phyloP scores from a whole-genome alignment of 2,888 invertebrate species.

The Sarcophaga caerulescens region DNA sequence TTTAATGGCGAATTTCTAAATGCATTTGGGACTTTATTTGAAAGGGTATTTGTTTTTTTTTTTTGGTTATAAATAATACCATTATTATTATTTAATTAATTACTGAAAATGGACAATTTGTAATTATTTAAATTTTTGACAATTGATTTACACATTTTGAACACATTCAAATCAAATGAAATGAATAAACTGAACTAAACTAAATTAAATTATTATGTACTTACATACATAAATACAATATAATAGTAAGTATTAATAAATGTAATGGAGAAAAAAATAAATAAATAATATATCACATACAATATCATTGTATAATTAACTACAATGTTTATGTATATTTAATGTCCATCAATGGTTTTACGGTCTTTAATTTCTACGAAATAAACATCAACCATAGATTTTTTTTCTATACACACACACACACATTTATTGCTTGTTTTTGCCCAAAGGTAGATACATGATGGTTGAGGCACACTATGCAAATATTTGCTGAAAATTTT shows the following conservation, averaged over 20 bases:
- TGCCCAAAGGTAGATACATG: too few relatives aligned
- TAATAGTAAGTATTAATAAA: not conserved
- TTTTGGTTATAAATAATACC: too few relatives aligned
- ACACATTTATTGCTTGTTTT: too few relatives aligned
- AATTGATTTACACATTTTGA: conserved; percentile 15
- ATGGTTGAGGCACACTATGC: too few relatives aligned
- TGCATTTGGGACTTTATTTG: too few relatives aligned
- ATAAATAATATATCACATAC: not conserved
- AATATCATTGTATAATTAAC: not conserved
- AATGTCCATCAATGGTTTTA: not conserved
- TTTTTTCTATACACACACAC: too few relatives aligned
- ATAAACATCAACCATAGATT: too few relatives aligned
- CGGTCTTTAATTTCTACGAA: too few relatives aligned
- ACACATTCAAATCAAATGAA: conserved; percentile 24
- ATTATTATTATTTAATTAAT: too few relatives aligned
- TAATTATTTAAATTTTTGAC: not conserved
- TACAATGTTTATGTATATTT: not conserved
- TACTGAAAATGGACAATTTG: not conserved
- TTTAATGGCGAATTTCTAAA: too few relatives aligned
- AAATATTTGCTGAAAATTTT: too few relatives aligned
- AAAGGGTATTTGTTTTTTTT: too few relatives aligned
- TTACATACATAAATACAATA: not conserved
- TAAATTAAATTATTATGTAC: conserved; percentile 27
- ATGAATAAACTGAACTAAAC: conserved; percentile 1
- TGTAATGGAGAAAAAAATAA: not conserved